Conservation (phyloP, 1,140 invertebrate genomes). For the Popillia japonica region DNA sequence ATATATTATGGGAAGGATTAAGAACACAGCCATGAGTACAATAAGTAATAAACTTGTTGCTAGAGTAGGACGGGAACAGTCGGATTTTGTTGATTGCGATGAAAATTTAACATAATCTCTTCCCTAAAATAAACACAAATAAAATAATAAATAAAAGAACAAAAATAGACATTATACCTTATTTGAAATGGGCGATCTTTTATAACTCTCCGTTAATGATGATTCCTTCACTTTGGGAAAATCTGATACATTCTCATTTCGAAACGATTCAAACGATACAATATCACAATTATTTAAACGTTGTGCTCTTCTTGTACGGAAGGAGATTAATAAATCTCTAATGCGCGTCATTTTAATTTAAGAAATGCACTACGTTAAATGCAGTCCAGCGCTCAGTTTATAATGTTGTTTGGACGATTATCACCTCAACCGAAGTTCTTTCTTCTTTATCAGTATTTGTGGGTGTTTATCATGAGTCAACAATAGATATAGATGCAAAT, state of each 20-base stretch:
- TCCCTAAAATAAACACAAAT: conserved; percentile 27
- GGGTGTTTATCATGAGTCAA: neutral
- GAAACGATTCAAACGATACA: conserved; percentile 67
- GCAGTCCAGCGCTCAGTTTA: too few species aligned
- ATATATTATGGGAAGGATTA: conserved; percentile 56
- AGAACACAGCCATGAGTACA: conserved; percentile 55
- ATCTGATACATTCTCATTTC: conserved; percentile 61
- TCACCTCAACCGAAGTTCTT: neutral
- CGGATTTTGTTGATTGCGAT: conserved; percentile 41
- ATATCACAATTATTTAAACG: conserved; percentile 46
- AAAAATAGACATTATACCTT: conserved; percentile 44
- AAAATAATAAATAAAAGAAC: neutral
- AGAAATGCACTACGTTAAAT: too few species aligned
- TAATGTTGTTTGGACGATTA: too few species aligned
- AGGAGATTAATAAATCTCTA: conserved; percentile 35
- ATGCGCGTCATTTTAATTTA: conserved; percentile 38
- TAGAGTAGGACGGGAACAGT: conserved; percentile 54
- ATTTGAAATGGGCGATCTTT: conserved; percentile 59
- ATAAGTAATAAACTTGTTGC: conserved; percentile 52
- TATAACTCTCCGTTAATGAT: conserved; percentile 57
- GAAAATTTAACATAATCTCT: conserved; percentile 46
- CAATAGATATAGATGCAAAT: neutral
- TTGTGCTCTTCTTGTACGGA: conserved; percentile 31
- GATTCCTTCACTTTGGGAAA: conserved; percentile 61
- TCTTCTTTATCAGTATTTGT: neutral